Base-by-base conservation (phyloP, 2,113 vertebrate genomes). In the Passer montanus region DNA sequence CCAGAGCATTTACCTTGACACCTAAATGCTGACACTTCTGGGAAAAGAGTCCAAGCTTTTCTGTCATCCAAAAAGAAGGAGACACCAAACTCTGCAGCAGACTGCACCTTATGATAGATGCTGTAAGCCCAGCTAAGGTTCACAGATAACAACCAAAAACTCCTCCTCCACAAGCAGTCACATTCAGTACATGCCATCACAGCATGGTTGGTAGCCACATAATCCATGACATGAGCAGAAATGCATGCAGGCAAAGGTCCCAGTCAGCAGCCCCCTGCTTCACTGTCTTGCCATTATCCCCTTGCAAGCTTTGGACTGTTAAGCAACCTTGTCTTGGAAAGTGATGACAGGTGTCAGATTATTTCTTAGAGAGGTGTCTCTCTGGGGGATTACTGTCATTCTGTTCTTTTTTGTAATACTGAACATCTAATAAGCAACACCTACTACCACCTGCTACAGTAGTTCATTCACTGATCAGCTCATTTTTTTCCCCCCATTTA, bases 391-490 rank as follows among this genome's bases (percentile, higher is more conserved):
- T 84, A 60, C 68, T 94, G 93, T 73, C 47, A 1, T 89, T 91
- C 44, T 92, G 76, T 81, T 92, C 93, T 88, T 92, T 88, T 90
- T 81, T 70, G 91, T 91, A 78, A 90, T 31, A 68, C 77, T 84
- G 91, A 94, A 94, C 93, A 92, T 92, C 64, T 96, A 97, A 96
- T 90, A 95, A 94, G 89, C 77, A 95, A 96, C 94, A 97, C 96
- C 96, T 95, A 96, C 93, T 90, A 90, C 94, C 91, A 94, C 95
- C 94, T 95, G 95, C 94, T 90, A 78, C 86, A 94, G 93, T 70
- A 89, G 86, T 91, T 97, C 96, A 93, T 92, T 90, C 95, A 95
- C 47, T 75, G 52, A 93, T 92, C 69, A 70, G 77, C 76, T 95
- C 50, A 14, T 55, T 89, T 95, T 81, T 87, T 12, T 58, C 49